Conservation (phyloP, 2,797 vertebrate species). For the Molossus alvarezi region DNA sequence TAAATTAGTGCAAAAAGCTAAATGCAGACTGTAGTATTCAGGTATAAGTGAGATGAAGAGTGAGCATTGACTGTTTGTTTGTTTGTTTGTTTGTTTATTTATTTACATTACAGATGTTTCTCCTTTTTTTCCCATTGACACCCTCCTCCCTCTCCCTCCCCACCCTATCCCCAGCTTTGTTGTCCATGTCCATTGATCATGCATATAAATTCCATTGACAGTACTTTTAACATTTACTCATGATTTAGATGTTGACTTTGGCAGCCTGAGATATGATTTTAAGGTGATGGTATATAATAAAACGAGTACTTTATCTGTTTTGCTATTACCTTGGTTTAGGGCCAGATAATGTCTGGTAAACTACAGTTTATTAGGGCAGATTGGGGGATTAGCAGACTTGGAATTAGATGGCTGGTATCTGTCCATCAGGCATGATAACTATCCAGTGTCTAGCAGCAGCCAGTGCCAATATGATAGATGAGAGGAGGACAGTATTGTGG, state of each 20-base stretch:
- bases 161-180: no score
- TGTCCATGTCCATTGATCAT: no score
- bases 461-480: conserved; percentile 22
- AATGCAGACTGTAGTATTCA: conserved; percentile 37
- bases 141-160: no score
- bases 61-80: background rate
- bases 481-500: background rate
- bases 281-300: conserved; percentile 30
- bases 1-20: conserved; percentile 22
- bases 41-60: conserved; percentile 44
- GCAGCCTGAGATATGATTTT: conserved; percentile 54
- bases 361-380: conserved; percentile 24
- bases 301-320: conserved; percentile 9
- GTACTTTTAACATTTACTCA: background rate
- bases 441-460: conserved; percentile 4
- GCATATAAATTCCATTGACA: background rate
- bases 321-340: conserved; percentile 14
- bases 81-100: no score
- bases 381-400: conserved; percentile 38
- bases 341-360: background rate
- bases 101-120: no score
- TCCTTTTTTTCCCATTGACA: no score
- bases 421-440: background rate
- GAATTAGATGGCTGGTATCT: conserved; percentile 44
- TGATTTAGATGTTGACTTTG: conserved; percentile 11